Base-by-base conservation (phyloP, 37 sponge, comb jelly and placozoan genomes). In the Dysidea cf. avara region DNA sequence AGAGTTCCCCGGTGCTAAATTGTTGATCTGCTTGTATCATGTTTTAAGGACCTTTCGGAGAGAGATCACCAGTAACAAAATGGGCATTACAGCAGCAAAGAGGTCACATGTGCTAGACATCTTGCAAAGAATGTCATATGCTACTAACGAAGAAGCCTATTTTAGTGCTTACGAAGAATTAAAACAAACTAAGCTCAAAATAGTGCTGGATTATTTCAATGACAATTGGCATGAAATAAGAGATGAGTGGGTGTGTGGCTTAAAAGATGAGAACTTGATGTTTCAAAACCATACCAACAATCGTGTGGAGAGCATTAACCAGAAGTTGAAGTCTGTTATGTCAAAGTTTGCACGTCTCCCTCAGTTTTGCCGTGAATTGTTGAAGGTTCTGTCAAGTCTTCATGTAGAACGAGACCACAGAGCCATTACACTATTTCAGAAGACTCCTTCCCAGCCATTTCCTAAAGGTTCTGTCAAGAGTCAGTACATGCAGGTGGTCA, bases 351-450 rank as follows among this genome's bases (percentile, higher is more conserved):
- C 69, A 20, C 5, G 12, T 20, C 13, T 68, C 4, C 36, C 22
- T 5, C 22, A n/a, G 16, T 69, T 71, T 30, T 71, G 50, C 17
- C 56, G 52, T 30, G 72, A 71, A 52, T 34, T 71, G 20, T 22
- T 71, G 33, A 31, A 52, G 17, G n/a, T 55, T 53, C 33, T 71
- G 55, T 24, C 35, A 71, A 48, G 51, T 46, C 28, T 68, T 24
- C 22, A 28, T 49, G 31, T 71, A 24, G 72, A 71, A 53, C 28
- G 37, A 71, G 72, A 71, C 52, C 72, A 71, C 31, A 51, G 72
- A 28, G 72, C 72, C 21, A 20, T 53, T 31, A 36, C 32, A 28
- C 17, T 71, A 9, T 43, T 43, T 43, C 46, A 43, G 9, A 43
- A 43, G 46, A 12, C 46, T 43, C 7, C 46, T 43, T 43, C 9